Percentiles rank a stretch among this genome's conserved stretches.
Evolutionary conservation across 2,113 vertebrate genomes (phyloP).

Genomic region (Seriola quinqueradiata): DNA sequence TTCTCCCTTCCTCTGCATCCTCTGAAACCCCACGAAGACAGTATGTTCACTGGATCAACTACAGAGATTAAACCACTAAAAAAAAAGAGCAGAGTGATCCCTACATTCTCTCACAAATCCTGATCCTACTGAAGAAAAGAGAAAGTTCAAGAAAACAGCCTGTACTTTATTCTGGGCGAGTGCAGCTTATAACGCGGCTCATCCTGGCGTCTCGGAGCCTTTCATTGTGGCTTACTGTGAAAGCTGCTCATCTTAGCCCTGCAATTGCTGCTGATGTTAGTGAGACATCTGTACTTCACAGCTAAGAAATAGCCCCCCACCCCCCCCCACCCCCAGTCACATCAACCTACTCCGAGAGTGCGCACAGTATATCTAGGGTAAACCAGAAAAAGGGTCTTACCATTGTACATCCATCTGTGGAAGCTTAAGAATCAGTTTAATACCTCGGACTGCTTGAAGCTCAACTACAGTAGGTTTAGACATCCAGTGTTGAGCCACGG

Average conservation of each 20-base stretch:
- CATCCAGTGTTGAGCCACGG: conserved; percentile 39
- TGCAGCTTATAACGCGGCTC: conserved; percentile 57
- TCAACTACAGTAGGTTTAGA: conserved; percentile 32
- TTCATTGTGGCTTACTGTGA: conserved; percentile 64
- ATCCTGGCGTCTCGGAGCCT: conserved; percentile 45
- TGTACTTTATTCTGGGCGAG: conserved; percentile 56
- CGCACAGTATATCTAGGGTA: conserved; percentile 16
- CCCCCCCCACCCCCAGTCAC: conserved; percentile 2
- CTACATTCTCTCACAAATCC: conserved; percentile 51
- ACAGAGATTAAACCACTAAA: conserved; percentile 47
- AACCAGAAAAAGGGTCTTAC: conserved; percentile 43
- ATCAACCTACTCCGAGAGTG: conserved; percentile 21
- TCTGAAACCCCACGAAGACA: conserved; percentile 19
- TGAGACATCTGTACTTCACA: conserved; percentile 55
- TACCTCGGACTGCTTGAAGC: conserved; percentile 30
- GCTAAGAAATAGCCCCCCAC: background rate
- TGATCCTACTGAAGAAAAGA: conserved; percentile 34
- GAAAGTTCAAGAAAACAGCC: conserved; percentile 37
- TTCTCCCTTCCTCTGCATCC: conserved; percentile 24
- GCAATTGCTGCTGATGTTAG: conserved; percentile 32
- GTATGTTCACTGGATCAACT: conserved; percentile 55
- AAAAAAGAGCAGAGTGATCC: conserved; percentile 28
- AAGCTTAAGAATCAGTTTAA: conserved; percentile 67
- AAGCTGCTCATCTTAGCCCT: conserved; percentile 58
- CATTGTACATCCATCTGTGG: conserved; percentile 46